phyloP scores from a whole-genome alignment of 1,140 invertebrate species.

The Drosophila tropicalis region DNA sequence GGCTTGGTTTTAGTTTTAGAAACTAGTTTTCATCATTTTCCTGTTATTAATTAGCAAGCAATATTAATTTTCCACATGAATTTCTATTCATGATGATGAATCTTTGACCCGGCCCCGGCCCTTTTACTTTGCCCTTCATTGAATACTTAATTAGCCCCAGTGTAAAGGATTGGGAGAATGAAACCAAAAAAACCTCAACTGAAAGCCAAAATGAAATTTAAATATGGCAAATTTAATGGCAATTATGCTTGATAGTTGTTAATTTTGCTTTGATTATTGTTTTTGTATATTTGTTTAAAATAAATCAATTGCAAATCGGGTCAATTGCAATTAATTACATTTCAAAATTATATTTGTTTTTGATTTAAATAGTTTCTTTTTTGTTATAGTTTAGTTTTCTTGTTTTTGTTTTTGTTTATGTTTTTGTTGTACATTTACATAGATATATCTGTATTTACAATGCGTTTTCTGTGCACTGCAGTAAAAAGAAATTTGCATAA shows the following conservation, averaged over 20 bases:
- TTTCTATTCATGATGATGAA: constrained; percentile 9
- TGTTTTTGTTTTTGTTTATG: constrained; percentile 33
- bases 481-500: constrained; percentile 63
- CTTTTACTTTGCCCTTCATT: constrained; percentile 11
- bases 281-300: constrained; percentile 45
- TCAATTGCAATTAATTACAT: constrained; percentile 76
- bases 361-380: constrained; percentile 1
- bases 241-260: constrained; percentile 9
- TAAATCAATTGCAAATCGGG: constrained; percentile 67
- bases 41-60: constrained; percentile 28
- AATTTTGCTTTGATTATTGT: background rate
- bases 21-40: constrained; percentile 21
- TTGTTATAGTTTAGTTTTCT: background rate
- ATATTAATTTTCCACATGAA: constrained; percentile 8
- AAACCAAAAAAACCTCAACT: background rate
- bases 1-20: background rate
- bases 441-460: constrained; percentile 44
- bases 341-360: constrained; percentile 37
- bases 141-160: constrained; percentile 22
- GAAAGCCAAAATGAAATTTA: constrained; percentile 27
- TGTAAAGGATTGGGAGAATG: background rate
- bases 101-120: background rate
- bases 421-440: constrained; percentile 42
- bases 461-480: constrained; percentile 34
- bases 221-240: constrained; percentile 24